Base-by-base conservation (phyloP, 2,797 vertebrate species). In the Falco naumanni region DNA sequence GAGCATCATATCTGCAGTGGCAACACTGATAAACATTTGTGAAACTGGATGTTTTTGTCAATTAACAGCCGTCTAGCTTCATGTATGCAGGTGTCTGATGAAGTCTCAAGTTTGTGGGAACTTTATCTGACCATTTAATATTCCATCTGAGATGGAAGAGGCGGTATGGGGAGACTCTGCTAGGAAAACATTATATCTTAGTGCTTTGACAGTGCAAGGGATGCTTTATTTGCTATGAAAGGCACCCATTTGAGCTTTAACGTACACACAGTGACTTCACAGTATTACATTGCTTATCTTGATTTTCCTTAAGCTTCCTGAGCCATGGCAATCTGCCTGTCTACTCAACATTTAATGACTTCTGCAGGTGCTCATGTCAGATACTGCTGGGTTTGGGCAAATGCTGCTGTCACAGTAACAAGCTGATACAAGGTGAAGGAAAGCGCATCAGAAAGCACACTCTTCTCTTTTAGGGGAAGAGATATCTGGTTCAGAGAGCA, bases 401-500 rank as follows among this genome's bases (percentile, higher is more conserved):
- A 28, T 66, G 56, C 37, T 83, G 21, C 74, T 84, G 59, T 76
- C 41, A 76, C 39, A 80, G 57, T 41, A 33, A 64, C 8, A n/a
- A 57, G 45, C 43, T 89, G 78, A 20, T 83, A 31, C 0, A 17
- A 70, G 41, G 5, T 77, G n/a, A 90, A 61, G n/a, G 83, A 51
- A 17, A 80, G 16, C 17, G 4, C 29, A 50, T 64, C 29, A 53
- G 74, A 95, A 96, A 64, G 14, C 26, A 31, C 21, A 5, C 8
- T 31, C 3, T 95, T 95, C 41, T 89, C 9, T 97, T 95, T 48
- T 72, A 99, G 99, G 99, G 56, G 99, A 99, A 96, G 99, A 99
- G 97, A 99, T 99, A 89, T 99, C 99, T 51, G 99, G 99, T 54
- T 99, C 99, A 7, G 99, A 99, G 78, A 98, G 97, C 63, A 99